Evolutionary conservation across 2,888 invertebrate genomes (phyloP).

Genomic region (Apocheima hispidaria): DNA sequence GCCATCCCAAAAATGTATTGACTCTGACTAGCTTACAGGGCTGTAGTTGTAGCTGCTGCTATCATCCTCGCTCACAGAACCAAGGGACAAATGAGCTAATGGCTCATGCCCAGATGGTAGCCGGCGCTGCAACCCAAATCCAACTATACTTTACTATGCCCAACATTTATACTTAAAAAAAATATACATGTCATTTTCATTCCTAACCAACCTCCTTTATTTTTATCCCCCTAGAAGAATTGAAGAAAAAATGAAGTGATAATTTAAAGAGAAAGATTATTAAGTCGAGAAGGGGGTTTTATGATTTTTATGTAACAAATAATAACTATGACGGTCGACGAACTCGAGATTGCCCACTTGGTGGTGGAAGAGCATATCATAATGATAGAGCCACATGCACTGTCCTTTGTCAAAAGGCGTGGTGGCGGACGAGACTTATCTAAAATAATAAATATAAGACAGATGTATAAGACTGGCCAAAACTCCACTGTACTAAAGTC

Average conservation of each 20-base stretch:
- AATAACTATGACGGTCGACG: constrained; percentile 8
- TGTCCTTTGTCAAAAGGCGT: no score
- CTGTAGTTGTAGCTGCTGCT: constrained; percentile 13
- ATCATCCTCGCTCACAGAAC: background rate
- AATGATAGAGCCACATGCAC: background rate
- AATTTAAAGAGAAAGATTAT: background rate
- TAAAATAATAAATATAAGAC: no score
- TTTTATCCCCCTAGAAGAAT: constrained; percentile 16
- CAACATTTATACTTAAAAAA: constrained; percentile 20
- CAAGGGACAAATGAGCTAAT: constrained; percentile 7
- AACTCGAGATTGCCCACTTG: background rate
- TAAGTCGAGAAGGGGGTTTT: constrained; percentile 1
- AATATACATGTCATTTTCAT: constrained; percentile 26
- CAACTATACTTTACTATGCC: constrained; percentile 10
- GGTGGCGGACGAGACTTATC: no score
- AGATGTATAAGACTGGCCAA: no score
- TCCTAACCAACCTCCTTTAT: constrained; percentile 22
- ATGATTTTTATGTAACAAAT: constrained; percentile 13
- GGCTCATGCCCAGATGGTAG: constrained; percentile 16
- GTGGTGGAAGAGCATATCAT: background rate
- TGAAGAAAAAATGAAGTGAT: background rate
- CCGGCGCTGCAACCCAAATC: constrained; percentile 19
- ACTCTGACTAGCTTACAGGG: background rate
- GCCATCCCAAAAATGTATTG: no score
- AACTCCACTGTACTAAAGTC: no score